Percentiles rank a stretch among this genome's conserved stretches.
These are phyloP conservation scores for Falco rusticolus DNA, from an alignment of 2,797 vertebrate genomes.

Conservation along the genomic window DNA sequence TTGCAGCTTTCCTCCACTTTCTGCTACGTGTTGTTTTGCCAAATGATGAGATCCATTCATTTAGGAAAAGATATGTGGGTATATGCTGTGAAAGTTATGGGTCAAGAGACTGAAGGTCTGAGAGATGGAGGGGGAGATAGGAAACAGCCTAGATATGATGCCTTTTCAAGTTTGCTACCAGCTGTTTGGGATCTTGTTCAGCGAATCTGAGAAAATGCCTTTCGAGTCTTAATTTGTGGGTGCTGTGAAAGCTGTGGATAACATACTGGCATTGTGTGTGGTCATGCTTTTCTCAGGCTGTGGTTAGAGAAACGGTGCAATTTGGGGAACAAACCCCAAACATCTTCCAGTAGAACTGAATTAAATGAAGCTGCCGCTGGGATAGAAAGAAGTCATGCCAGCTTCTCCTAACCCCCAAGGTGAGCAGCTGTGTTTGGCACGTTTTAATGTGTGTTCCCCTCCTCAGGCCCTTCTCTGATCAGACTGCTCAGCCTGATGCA, in stretches of 20 bases:
- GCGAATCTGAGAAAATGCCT: background rate
- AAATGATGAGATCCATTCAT: background rate
- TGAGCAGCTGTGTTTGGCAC: background rate
- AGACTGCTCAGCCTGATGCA: background rate
- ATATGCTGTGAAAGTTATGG: background rate
- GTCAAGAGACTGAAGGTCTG: background rate
- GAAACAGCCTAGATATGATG: background rate
- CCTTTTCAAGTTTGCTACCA: background rate
- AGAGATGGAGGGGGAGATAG: background rate
- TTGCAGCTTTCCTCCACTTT: background rate
- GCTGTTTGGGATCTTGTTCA: background rate
- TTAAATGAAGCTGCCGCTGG: background rate
- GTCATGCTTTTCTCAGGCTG: background rate
- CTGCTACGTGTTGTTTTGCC: background rate
- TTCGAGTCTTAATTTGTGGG: background rate
- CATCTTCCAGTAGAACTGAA: background rate
- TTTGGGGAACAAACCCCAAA: background rate
- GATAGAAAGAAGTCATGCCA: background rate
- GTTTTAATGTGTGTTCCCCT: background rate
- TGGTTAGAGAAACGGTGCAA: background rate
- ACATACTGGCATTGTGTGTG: background rate
- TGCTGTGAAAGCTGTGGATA: background rate
- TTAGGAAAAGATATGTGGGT: background rate
- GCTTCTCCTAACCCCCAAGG: background rate
- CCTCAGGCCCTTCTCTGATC: background rate